phyloP scores from a whole-genome alignment of 2,797 vertebrate species.

The Macropus fuliginosus region DNA sequence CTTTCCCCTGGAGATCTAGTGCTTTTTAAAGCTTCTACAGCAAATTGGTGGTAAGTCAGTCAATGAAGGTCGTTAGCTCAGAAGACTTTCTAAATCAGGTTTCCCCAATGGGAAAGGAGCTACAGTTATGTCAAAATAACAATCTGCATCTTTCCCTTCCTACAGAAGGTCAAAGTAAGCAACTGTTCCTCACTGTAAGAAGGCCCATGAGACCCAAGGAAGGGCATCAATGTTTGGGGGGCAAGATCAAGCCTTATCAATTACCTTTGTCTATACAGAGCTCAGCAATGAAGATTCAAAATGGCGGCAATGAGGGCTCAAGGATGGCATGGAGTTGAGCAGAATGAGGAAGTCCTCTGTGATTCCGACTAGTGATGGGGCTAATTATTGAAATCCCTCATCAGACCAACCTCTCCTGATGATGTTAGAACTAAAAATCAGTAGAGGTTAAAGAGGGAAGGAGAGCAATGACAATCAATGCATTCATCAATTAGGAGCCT shows the following conservation, averaged over 20 bases:
- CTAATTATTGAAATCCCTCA: neutral
- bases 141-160: slow-evolving; percentile 45
- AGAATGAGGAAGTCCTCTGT: neutral
- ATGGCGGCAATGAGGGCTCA: neutral
- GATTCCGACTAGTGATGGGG: neutral
- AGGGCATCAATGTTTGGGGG: neutral
- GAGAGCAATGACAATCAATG: neutral
- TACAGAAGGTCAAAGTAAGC: neutral
- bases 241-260: neutral
- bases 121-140: slow-evolving; percentile 51
- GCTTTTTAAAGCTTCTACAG: slow-evolving; percentile 61
- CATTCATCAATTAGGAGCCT: neutral
- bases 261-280: neutral
- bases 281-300: neutral
- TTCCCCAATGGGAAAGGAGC: slow-evolving; percentile 65
- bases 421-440: neutral
- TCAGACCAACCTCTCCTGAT: neutral
- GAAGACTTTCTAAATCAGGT: slow-evolving; percentile 73
- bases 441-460: neutral
- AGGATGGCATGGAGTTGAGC: neutral
- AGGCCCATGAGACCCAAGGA: neutral
- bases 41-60: slow-evolving; percentile 63
- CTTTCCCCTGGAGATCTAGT: slow-evolving; percentile 45
- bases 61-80: slow-evolving; percentile 67
- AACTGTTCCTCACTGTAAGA: neutral